Evolutionary conservation across 2,888 invertebrate genomes (phyloP).

Genomic region (Eremobia ochroleuca): DNA sequence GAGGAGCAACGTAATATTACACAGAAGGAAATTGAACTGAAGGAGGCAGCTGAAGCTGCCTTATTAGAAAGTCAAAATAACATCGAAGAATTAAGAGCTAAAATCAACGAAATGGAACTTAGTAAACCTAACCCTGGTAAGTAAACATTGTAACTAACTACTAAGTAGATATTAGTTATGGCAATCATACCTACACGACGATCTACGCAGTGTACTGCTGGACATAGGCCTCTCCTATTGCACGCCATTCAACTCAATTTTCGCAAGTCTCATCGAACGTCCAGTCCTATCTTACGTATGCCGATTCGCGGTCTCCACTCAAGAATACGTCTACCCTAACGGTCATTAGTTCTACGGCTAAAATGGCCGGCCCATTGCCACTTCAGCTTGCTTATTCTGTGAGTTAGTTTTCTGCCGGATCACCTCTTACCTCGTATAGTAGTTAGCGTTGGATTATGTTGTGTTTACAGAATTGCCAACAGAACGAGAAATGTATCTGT

Average conservation of each 20-base stretch:
- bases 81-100: conserved; percentile 79
- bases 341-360: not conserved
- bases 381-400: not conserved
- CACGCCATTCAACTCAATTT: not conserved
- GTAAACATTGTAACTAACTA: not conserved
- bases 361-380: not conserved
- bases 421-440: not conserved
- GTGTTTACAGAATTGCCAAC: conserved; percentile 81
- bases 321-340: not conserved
- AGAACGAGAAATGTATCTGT: conserved; percentile 86
- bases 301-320: not conserved
- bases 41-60: conserved; percentile 72
- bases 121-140: conserved; percentile 82
- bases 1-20: conserved; percentile 76
- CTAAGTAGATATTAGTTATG: not conserved
- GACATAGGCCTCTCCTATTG: not conserved
- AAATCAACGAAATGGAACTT: conserved; percentile 82
- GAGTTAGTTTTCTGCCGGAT: not conserved
- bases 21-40: conserved; percentile 76
- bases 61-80: conserved; percentile 74
- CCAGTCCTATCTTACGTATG: not conserved
- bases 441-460: conserved; percentile 1
- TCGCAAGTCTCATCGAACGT: not conserved
- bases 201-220: not conserved
- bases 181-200: not conserved